Evolutionary conservation across 2,113 vertebrate genomes (phyloP), one percentile per base, ranked within the genome.

Genomic region (Ctenomys sociabilis): DNA sequence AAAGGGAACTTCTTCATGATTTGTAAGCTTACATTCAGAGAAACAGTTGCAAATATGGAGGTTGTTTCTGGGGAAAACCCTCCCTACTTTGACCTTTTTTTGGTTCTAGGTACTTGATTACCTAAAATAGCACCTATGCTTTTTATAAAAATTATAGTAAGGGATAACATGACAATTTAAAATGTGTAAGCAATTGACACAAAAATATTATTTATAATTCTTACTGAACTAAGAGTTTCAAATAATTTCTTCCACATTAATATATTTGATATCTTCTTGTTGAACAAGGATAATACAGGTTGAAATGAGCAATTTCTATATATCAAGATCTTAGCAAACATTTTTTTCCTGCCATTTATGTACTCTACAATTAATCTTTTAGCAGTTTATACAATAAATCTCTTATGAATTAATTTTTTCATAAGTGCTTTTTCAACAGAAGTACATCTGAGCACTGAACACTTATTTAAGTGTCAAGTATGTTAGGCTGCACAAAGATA

Each of bases 11-110:
- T 94, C 70, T 35, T 94, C 75, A 87, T 90, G 81, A 43, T 72
- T 90, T 94, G 35, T 83, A 93, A 28, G 40, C 94, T 86, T 97
- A 35, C 73, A 59, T 90, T 94, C n/a, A 84, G 21, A 83, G 37
- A 54, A 63, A 37, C 43, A 70, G 90, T 97, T 90, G 64, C 1
- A 75, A 83, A 83, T 63, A 63, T 24, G 5, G 22, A 87, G 24
- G 5, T 63, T 61, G n/a, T 80, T 85, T 81, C 72, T n/a, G 85
- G 32, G 63, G 43, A 45, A 80, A 24, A 43, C 32, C 35, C 12
- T 80, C 13, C 11, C 16, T 54, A 66, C 57, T n/a, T 84, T 40
- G 14, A 87, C 72, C 28, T 57, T 68, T 40, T 49, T 75, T 85
- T 82, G 63, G 91, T 85, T 81, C 49, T 59, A 30, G 90, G 32